Evolutionary conservation across 2,888 invertebrate genomes (phyloP), one percentile per base, ranked within the genome.

Genomic region (Holacanthella duospinosa): DNA sequence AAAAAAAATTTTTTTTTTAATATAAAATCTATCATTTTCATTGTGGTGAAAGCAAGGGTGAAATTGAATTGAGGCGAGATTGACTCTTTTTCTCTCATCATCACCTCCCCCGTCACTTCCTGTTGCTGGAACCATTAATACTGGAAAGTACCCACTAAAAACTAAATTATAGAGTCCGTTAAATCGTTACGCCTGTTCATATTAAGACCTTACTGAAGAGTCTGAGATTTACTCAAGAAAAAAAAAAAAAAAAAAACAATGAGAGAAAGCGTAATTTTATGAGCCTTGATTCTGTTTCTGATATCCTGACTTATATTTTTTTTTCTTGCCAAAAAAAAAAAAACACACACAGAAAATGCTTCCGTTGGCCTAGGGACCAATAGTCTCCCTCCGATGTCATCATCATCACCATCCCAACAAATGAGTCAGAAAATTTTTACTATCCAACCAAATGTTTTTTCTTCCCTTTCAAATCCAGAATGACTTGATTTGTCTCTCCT

Each of bases 401-500:
- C 48, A 48, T 48, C 48, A 48, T 48, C 48, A 48, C 48, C 48
- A 48, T 48, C 48, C 48, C 16, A 62, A 53, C 60, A 66, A 66
- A 66, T 66, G 66, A 66, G 64, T 58, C 55, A 60, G 63, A 60
- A 63, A 66, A 66, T 66, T 66, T 48, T 66, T 66, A 66, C 55
- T 66, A 64, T 64, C 66, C 61, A 59, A 63, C 66, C 66, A 64
- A 66, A 66, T 66, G 66, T 66, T 66, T 62, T 48, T n/a, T n/a
- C n/a, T n/a, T 62, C 62, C 62, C 48, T 48, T 48, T 48, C 48
- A 48, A 9, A n/a, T 48, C n/a, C 48, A 9, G n/a, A 21, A 48
- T 48, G 12, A 9, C 21, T 2, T 56, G 28, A 56, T 29, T 56
- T 28, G 56, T 56, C 28, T 56, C 4, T n/a, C 19, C 24, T 56